phyloP scores from a whole-genome alignment of 1,140 invertebrate genomes.

The Leptinotarsa lineolata region DNA sequence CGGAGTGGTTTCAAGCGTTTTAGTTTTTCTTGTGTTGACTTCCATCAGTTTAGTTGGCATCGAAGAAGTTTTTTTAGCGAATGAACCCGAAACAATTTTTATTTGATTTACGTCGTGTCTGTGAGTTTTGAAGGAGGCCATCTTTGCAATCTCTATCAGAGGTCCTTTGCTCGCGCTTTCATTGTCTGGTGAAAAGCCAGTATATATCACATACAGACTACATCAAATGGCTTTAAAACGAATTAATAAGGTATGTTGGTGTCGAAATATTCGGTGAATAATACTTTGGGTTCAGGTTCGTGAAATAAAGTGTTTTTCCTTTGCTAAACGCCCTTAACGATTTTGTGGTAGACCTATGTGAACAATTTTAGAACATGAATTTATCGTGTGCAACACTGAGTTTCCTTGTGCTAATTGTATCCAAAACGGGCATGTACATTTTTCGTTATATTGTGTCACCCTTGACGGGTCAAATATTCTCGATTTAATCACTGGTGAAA shows the following conservation, averaged over 20 bases:
- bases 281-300: constrained; percentile 22
- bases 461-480: not conserved
- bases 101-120: constrained; percentile 63
- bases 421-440: not conserved
- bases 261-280: constrained; percentile 39
- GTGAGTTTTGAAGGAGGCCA: constrained; percentile 68
- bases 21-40: constrained; percentile 33
- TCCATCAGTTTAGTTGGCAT: constrained; percentile 6
- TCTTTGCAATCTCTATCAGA: constrained; percentile 70
- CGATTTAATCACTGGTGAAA: not conserved
- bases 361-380: constrained; percentile 44
- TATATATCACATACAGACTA: constrained; percentile 63
- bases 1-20: constrained; percentile 29
- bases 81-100: constrained; percentile 39
- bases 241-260: constrained; percentile 89
- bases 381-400: constrained; percentile 20
- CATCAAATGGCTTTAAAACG: constrained; percentile 91
- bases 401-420: constrained; percentile 15
- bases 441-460: not conserved
- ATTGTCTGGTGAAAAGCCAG: constrained; percentile 67
- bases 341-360: constrained; percentile 57
- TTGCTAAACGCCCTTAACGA: constrained; percentile 60
- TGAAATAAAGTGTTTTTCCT: constrained; percentile 35
- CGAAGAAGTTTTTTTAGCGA: constrained; percentile 16
- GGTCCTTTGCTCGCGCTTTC: constrained; percentile 67